phyloP scores from a whole-genome alignment of 2,888 invertebrate genomes.

The Bugula neritina region DNA sequence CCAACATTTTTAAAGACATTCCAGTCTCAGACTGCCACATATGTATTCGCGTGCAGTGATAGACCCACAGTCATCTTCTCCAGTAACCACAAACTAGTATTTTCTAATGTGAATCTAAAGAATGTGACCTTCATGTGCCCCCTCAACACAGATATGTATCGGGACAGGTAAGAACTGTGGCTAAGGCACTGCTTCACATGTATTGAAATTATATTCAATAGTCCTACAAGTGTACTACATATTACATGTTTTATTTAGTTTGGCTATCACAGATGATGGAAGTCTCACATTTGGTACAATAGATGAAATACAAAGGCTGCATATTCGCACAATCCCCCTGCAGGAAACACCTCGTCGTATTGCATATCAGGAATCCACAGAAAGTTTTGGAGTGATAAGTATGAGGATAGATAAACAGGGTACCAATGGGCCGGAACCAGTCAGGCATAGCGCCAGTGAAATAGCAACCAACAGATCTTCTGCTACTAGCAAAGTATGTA shows the following conservation, averaged over 20 bases:
- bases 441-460: slow-evolving; percentile 71
- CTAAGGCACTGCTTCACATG: too few relatives aligned
- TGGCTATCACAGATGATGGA: slow-evolving; percentile 81
- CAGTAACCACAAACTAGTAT: slow-evolving; percentile 94
- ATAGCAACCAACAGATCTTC: slow-evolving; percentile 61
- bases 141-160: slow-evolving; percentile 87
- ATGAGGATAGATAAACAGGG: slow-evolving; percentile 78
- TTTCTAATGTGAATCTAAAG: slow-evolving; percentile 80
- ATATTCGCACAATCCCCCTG: slow-evolving; percentile 88
- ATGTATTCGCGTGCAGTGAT: slow-evolving; percentile 98
- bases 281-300: slow-evolving; percentile 91
- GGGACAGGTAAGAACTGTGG: slow-evolving; percentile 67
- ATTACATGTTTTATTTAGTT: slow-evolving; percentile 43
- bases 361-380: slow-evolving; percentile 72
- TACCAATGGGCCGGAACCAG: slow-evolving; percentile 64
- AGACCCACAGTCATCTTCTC: slow-evolving; percentile 97
- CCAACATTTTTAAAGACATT: slow-evolving; percentile 89
- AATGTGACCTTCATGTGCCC: slow-evolving; percentile 92
- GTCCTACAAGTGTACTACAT: too few relatives aligned
- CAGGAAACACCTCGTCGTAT: slow-evolving; percentile 90
- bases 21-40: slow-evolving; percentile 65
- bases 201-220: too few relatives aligned
- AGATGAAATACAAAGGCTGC: slow-evolving; percentile 95
- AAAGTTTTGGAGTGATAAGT: slow-evolving; percentile 89
- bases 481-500: neutral